These are phyloP conservation scores for Onychostruthus taczanowskii DNA, from an alignment of 2,113 vertebrate species.

Conservation along the genomic window DNA sequence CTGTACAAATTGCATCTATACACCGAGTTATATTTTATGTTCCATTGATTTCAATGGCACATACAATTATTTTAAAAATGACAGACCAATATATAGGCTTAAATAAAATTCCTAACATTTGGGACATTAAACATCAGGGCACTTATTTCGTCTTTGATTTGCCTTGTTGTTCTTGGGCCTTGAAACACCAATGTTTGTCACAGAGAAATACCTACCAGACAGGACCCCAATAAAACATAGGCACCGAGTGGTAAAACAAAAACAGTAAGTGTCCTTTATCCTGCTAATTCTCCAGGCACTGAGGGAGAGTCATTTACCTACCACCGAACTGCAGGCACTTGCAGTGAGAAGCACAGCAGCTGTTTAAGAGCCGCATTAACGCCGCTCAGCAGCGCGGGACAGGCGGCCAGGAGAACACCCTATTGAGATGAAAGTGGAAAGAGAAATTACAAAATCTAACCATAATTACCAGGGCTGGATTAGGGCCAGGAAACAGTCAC, in stretches of 20 bases:
- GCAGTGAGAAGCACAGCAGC: slow-evolving; percentile 43
- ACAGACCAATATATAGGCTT: not conserved
- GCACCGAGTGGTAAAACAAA: not conserved
- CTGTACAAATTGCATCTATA: not conserved
- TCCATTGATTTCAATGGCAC: not conserved
- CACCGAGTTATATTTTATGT: not conserved
- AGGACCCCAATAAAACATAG: not conserved
- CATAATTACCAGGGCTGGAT: slow-evolving; percentile 41
- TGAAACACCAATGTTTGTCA: not conserved
- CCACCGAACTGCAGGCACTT: slow-evolving; percentile 7
- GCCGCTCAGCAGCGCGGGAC: slow-evolving; percentile 18
- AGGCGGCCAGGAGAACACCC: slow-evolving; percentile 38
- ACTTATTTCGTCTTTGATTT: not conserved
- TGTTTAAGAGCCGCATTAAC: slow-evolving; percentile 55
- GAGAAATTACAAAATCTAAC: slow-evolving; percentile 57
- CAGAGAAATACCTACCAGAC: not conserved
- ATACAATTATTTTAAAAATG: not conserved
- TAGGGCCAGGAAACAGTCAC: slow-evolving; percentile 42
- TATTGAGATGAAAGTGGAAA: slow-evolving; percentile 33
- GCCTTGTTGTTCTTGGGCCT: not conserved
- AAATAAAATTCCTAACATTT: not conserved
- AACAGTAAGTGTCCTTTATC: not conserved
- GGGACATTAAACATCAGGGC: not conserved
- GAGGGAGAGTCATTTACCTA: not conserved
- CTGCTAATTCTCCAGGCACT: not conserved